phyloP scores from a whole-genome alignment of 2,797 vertebrate genomes.

The Masticophis lateralis region DNA sequence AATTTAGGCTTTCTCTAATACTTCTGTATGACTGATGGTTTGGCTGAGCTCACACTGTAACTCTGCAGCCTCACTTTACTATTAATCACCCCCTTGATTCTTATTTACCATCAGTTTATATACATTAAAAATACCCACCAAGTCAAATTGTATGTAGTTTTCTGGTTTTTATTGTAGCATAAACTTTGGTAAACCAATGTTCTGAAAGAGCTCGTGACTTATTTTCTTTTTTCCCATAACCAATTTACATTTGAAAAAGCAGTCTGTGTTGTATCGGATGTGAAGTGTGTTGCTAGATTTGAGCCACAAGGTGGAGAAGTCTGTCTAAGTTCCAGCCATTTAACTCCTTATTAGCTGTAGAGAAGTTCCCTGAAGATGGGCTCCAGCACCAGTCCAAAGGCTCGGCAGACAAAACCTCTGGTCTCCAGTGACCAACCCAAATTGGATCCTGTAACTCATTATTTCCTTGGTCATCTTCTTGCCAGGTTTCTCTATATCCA shows the following conservation, averaged over 20 bases:
- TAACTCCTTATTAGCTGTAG: not conserved
- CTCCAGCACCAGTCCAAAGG: not conserved
- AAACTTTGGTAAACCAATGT: not conserved
- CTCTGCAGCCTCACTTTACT: not conserved
- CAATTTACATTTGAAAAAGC: not conserved
- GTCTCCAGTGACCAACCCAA: not conserved
- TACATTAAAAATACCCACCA: not conserved
- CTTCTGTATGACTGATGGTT: not conserved
- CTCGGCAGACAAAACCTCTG: not conserved
- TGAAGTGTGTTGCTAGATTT: not conserved
- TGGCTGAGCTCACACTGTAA: not conserved
- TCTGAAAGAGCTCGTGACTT: not conserved
- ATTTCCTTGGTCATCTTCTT: not conserved
- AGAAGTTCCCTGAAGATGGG: not conserved
- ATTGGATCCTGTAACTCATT: not conserved
- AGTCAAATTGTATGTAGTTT: not conserved
- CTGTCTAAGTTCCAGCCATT: slow-evolving; percentile 42
- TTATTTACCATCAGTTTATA: not conserved
- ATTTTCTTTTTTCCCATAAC: not conserved
- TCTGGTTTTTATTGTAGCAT: not conserved
- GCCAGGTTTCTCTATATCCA: not conserved
- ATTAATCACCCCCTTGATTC: not conserved
- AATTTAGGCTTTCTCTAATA: not conserved
- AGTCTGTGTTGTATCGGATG: accelerated
- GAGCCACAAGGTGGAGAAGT: slow-evolving; percentile 69